Percentiles rank a stretch among this genome's conserved stretches.
phyloP scores from a whole-genome alignment of 2,888 invertebrate species.

The Yponomeuta evonymella region DNA sequence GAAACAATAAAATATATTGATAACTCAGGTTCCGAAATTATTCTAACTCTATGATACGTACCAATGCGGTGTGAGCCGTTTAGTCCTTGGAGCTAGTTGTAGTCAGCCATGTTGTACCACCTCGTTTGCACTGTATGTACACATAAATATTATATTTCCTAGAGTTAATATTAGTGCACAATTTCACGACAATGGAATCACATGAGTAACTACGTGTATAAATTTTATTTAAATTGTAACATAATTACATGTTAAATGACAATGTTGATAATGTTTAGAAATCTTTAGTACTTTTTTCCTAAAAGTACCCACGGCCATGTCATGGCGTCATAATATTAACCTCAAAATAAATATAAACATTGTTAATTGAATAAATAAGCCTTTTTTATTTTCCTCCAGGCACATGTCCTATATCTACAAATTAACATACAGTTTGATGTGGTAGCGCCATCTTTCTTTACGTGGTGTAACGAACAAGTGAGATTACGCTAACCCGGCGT shows the following conservation, averaged over 20 bases:
- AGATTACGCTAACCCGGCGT: too few relatives aligned
- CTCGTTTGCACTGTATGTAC: slow-evolving; percentile 42
- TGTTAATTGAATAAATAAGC: slow-evolving; percentile 60
- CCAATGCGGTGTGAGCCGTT: not conserved
- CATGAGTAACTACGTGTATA: slow-evolving; percentile 29
- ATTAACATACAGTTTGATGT: too few relatives aligned
- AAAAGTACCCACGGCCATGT: slow-evolving; percentile 62
- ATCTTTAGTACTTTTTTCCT: slow-evolving; percentile 62
- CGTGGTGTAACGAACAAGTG: too few relatives aligned
- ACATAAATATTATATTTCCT: slow-evolving; percentile 45
- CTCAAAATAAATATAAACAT: slow-evolving; percentile 74
- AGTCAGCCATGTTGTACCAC: slow-evolving; percentile 24
- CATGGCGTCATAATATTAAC: slow-evolving; percentile 68
- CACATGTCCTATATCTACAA: too few relatives aligned
- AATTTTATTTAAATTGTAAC: slow-evolving; percentile 49
- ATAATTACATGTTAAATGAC: slow-evolving; percentile 53
- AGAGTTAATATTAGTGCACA: slow-evolving; percentile 63
- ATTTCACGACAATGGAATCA: slow-evolving; percentile 28
- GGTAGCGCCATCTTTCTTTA: too few relatives aligned
- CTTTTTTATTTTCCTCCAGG: slow-evolving; percentile 3
- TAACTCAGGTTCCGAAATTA: not conserved
- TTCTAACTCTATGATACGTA: not conserved
- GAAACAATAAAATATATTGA: not conserved
- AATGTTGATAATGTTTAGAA: slow-evolving; percentile 63
- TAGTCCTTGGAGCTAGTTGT: not conserved